These are phyloP conservation scores for Dromiciops gliroides DNA, from an alignment of 2,113 vertebrate genomes.

Conservation along the genomic window DNA sequence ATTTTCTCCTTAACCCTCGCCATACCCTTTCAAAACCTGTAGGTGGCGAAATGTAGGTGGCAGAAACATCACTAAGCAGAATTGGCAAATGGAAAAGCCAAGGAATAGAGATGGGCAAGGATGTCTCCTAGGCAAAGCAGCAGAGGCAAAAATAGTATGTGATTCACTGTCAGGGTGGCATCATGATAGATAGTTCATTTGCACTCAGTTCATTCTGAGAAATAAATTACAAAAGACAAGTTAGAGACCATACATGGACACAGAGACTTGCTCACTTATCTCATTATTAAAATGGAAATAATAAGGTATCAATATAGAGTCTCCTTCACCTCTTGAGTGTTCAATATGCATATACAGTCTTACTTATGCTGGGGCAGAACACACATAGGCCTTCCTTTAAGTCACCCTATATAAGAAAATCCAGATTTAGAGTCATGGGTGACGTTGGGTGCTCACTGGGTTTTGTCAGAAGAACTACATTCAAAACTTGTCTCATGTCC, in stretches of 20 bases:
- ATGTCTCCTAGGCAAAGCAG: not conserved
- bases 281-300: not conserved
- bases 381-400: not conserved
- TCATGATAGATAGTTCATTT: not conserved
- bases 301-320: not conserved
- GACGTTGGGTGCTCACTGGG: not conserved
- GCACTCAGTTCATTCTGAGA: not conserved
- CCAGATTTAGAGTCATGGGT: not conserved
- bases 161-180: slow-evolving; percentile 6
- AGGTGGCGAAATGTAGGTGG: slow-evolving; percentile 36
- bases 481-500: not conserved
- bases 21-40: slow-evolving; percentile 33
- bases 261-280: not conserved
- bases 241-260: not conserved
- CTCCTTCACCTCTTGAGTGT: not conserved
- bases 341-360: not conserved
- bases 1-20: slow-evolving; percentile 56
- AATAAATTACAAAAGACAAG: not conserved
- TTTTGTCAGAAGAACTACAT: not conserved
- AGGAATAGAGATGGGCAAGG: not conserved
- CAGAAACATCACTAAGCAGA: slow-evolving; percentile 44
- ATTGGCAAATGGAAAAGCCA: slow-evolving; percentile 43
- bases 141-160: not conserved
- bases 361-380: not conserved
- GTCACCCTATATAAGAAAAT: not conserved